Evolutionary conservation across 2,113 vertebrate species (phyloP).

Genomic region (Mesoclemmys tuberculata): DNA sequence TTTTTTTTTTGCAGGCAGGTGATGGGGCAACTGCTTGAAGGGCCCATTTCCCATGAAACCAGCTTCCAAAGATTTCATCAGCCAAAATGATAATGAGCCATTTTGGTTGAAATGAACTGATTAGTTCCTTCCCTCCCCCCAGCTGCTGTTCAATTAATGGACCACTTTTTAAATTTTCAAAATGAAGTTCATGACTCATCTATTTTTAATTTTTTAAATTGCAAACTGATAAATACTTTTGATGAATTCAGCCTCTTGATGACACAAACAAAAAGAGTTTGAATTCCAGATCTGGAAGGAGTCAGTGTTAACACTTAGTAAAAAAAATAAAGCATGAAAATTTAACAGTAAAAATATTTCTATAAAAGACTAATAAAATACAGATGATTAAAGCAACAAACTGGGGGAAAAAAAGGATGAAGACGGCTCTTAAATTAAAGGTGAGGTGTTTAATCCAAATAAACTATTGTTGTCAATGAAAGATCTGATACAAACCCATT

Average conservation of each 20-base stretch:
- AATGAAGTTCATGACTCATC: constrained; percentile 69
- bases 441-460: constrained; percentile 61
- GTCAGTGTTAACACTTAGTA: neutral
- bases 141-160: constrained; percentile 73
- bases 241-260: constrained; percentile 37
- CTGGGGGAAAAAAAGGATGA: constrained; percentile 13
- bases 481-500: constrained; percentile 73
- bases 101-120: constrained; percentile 71
- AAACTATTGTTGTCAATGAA: constrained; percentile 67
- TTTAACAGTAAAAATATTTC: constrained; percentile 55
- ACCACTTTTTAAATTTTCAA: constrained; percentile 64
- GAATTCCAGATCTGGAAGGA: constrained; percentile 48
- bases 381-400: constrained; percentile 62
- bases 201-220: constrained; percentile 70
- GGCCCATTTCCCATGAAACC: constrained; percentile 58
- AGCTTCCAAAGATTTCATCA: constrained; percentile 64
- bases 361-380: constrained; percentile 57
- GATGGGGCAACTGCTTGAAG: constrained; percentile 9
- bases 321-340: constrained; percentile 13
- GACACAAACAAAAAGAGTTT: constrained; percentile 66
- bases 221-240: constrained; percentile 59
- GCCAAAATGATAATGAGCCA: constrained; percentile 69
- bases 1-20: constrained; percentile 12
- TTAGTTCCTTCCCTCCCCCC: constrained; percentile 58
- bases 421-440: constrained; percentile 67